These are phyloP conservation scores for Otolemur crassicaudatus DNA, from an alignment of 2,797 vertebrate genomes.

Conservation along the genomic window DNA sequence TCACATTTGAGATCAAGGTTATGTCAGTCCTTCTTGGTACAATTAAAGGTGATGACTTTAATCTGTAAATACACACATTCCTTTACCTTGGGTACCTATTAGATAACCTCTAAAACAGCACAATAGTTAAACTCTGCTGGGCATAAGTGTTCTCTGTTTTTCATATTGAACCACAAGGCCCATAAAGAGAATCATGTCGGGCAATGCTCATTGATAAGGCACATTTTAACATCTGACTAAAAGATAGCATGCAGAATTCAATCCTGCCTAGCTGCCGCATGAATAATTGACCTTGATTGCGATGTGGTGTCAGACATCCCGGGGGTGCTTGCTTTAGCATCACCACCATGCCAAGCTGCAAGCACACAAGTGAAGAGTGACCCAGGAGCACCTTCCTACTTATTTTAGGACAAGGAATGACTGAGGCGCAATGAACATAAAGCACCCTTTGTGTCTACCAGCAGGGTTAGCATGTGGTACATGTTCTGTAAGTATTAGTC, in stretches of 20 bases:
- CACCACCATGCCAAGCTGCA: background rate
- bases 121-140: background rate
- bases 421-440: background rate
- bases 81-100: background rate
- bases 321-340: background rate
- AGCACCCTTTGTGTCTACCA: background rate
- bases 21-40: background rate
- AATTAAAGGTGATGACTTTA: slow-evolving; percentile 36
- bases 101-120: background rate
- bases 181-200: background rate
- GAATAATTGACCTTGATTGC: background rate
- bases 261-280: background rate
- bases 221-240: background rate
- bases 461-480: background rate
- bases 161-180: background rate
- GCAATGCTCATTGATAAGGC: background rate
- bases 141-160: background rate
- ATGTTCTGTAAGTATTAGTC: slow-evolving; percentile 16
- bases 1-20: slow-evolving; percentile 27
- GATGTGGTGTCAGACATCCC: background rate
- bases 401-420: slow-evolving; percentile 55
- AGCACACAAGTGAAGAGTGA: background rate
- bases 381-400: background rate
- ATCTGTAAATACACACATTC: background rate
- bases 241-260: background rate